Evolutionary conservation across 2,113 vertebrate genomes (phyloP), one percentile per base, ranked within the genome.

Genomic region (Anthoscopus minutus): DNA sequence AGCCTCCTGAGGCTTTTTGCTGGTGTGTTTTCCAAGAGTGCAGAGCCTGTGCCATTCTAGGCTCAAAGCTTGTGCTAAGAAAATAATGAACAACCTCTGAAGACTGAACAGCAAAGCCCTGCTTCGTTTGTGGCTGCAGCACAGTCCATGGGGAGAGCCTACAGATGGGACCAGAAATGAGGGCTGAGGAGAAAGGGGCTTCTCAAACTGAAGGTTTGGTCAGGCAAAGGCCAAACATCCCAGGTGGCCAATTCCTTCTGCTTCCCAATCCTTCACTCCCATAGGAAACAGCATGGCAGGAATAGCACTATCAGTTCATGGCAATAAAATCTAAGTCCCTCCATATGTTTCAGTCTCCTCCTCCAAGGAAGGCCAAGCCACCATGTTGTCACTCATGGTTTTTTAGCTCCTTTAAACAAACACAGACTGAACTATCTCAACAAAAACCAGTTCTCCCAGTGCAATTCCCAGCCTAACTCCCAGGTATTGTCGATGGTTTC

Each of bases 271-370:
- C 42, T 42, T 42, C 42, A n/a, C n/a, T n/a, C n/a, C n/a, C n/a
- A n/a, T n/a, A n/a, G n/a, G n/a, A n/a, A n/a, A n/a, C n/a, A n/a
- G n/a, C 42, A 42, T 15, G 50, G 51, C 45, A 81, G 65, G 67
- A 83, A 81, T 25, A 56, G 2, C 28, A 37, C 5, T 0, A 37
- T 24, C 2, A 30, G 13, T 2, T 72, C 1, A 2, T 17, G n/a
- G 44, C 25, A 80, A 86, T 80, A 30, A 11, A 62, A 31, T 35
- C 37, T 9, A 8, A 84, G 13, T 13, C 16, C 37, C 28, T 40
- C 2, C 27, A 9, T 1, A 1, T 12, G 20, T 58, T 88, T 40
- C 42, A 35, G 4, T 11, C 17, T 66, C 64, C 21, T 62, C 27
- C 66, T 66, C 48, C 27, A 38, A 14, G 0, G 28, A 80, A 38